Evolutionary conservation across 2,797 vertebrate genomes (phyloP).

Genomic region (Acipenser transmontanus): DNA sequence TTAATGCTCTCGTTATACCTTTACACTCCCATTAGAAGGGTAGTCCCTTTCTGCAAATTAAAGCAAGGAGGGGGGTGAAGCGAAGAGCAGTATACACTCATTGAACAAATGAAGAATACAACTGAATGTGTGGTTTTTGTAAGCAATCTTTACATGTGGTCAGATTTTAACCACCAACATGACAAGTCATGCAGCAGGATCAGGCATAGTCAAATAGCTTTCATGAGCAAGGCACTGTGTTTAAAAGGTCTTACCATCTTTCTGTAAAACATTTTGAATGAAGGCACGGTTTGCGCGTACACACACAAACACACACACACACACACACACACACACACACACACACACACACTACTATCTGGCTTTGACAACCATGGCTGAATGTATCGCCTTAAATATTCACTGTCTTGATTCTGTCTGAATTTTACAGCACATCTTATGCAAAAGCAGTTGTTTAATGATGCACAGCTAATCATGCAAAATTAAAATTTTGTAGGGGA

Average conservation of each 20-base stretch:
- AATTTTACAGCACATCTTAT: constrained; percentile 72
- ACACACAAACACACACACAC: constrained; percentile 13
- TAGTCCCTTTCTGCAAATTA: constrained; percentile 95
- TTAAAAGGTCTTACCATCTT: constrained; percentile 46
- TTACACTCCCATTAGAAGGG: constrained; percentile 88
- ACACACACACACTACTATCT: constrained; percentile 53
- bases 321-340: constrained; percentile 14
- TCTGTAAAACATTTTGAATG: constrained; percentile 61
- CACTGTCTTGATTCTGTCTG: constrained; percentile 79
- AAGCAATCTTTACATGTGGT: constrained; percentile 53
- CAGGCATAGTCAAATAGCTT: constrained; percentile 55
- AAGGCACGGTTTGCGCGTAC: constrained; percentile 51
- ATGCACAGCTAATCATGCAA: constrained; percentile 98
- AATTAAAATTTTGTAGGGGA: constrained; percentile 93
- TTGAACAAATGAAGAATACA: constrained; percentile 90
- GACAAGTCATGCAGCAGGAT: constrained; percentile 35
- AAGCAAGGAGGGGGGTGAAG: constrained; percentile 65
- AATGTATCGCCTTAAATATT: constrained; percentile 74
- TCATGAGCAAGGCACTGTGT: constrained; percentile 52
- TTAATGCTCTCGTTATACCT: constrained; percentile 89
- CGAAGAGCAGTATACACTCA: constrained; percentile 72
- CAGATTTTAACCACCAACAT: constrained; percentile 55
- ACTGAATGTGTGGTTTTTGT: constrained; percentile 62
- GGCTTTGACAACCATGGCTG: constrained; percentile 68
- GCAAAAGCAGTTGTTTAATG: constrained; percentile 91